These are phyloP conservation scores for Tragopan temminckii DNA, from an alignment of 2,797 vertebrate species.

Conservation along the genomic window DNA sequence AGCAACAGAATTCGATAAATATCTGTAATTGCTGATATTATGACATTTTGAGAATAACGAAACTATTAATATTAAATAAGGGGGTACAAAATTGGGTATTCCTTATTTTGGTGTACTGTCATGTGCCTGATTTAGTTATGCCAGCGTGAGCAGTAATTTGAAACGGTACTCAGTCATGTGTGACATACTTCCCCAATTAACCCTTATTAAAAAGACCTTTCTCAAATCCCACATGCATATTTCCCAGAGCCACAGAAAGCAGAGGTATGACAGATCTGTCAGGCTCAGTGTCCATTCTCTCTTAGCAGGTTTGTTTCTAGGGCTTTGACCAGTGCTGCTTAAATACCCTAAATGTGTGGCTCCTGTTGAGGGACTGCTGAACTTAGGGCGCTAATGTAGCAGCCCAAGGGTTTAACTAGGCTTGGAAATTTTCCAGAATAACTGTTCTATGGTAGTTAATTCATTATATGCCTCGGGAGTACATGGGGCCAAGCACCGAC, in stretches of 20 bases:
- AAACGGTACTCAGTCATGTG: slow-evolving; percentile 57
- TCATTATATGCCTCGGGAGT: not conserved
- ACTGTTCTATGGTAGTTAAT: slow-evolving; percentile 11
- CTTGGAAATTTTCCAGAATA: slow-evolving; percentile 30
- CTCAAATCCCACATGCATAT: slow-evolving; percentile 19
- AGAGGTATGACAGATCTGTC: not conserved
- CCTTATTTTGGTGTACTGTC: slow-evolving; percentile 39
- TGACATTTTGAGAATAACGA: not conserved
- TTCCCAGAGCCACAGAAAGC: not conserved
- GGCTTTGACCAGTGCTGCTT: not conserved
- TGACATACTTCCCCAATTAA: slow-evolving; percentile 65
- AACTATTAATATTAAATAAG: not conserved
- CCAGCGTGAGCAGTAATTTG: slow-evolving; percentile 43
- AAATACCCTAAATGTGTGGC: not conserved
- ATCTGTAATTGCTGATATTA: not conserved
- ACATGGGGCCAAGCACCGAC: not conserved
- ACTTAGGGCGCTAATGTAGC: not conserved
- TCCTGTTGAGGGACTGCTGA: not conserved
- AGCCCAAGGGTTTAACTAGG: slow-evolving; percentile 2
- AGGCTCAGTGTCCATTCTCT: not conserved
- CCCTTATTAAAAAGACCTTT: slow-evolving; percentile 70
- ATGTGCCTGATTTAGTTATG: slow-evolving; percentile 49
- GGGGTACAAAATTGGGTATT: not conserved
- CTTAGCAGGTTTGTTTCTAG: not conserved
- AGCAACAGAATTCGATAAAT: not conserved